Percentiles rank a stretch among this genome's conserved stretches.
Conservation (phyloP, 2,888 invertebrate genomes). For the Nysson spinosus region DNA sequence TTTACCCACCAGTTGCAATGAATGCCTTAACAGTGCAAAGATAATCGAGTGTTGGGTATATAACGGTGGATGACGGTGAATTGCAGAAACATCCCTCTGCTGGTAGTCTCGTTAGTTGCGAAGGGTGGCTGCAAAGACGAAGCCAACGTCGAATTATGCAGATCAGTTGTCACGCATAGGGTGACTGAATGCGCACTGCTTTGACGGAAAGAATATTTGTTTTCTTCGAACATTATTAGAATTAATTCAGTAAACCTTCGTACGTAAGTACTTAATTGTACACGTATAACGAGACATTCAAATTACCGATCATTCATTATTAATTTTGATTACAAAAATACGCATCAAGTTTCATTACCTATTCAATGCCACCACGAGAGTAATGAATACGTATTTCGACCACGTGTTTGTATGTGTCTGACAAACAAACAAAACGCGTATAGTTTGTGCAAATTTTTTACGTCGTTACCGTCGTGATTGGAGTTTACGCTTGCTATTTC, state of each 20-base stretch:
- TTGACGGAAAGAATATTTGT: slow-evolving; percentile 39
- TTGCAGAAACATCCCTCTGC: slow-evolving; percentile 73
- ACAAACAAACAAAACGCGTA: background rate
- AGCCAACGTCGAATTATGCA: slow-evolving; percentile 68
- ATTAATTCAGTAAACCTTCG: slow-evolving; percentile 1
- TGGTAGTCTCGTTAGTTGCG: slow-evolving; percentile 60
- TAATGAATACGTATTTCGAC: too few relatives aligned
- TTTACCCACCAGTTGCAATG: slow-evolving; percentile 66
- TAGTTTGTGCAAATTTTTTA: too few relatives aligned
- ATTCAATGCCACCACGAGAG: too few relatives aligned
- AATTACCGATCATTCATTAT: too few relatives aligned
- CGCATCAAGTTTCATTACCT: too few relatives aligned
- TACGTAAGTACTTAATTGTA: background rate
- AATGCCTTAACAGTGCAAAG: slow-evolving; percentile 73
- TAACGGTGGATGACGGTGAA: slow-evolving; percentile 69
- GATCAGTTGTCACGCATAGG: slow-evolving; percentile 63
- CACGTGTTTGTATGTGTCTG: background rate
- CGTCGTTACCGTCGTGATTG: too few relatives aligned
- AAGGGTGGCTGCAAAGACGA: slow-evolving; percentile 53
- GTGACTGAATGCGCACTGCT: slow-evolving; percentile 34
- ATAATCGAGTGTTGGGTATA: slow-evolving; percentile 70
- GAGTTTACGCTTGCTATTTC: slow-evolving; percentile 5
- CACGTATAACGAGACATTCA: too few relatives aligned
- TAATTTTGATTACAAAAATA: too few relatives aligned
- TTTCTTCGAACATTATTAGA: slow-evolving; percentile 9